phyloP scores from a whole-genome alignment of 2,113 vertebrate genomes.

The Acanthochromis polyacanthus region DNA sequence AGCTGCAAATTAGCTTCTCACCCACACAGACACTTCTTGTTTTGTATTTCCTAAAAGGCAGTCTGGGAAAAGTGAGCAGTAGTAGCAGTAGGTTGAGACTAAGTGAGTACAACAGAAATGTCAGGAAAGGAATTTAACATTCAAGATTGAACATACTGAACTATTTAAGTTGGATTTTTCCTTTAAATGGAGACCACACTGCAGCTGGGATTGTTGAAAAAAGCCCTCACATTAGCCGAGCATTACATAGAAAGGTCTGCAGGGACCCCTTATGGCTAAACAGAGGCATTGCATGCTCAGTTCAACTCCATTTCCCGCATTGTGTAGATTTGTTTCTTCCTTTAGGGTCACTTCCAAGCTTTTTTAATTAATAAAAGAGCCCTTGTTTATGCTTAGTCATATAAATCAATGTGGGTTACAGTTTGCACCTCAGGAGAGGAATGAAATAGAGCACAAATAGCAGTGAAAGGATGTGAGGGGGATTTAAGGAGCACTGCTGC shows the following conservation, averaged over 20 bases:
- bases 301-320: neutral
- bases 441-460: neutral
- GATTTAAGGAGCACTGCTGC: slow-evolving; percentile 43
- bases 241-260: slow-evolving; percentile 1
- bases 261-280: slow-evolving; percentile 16
- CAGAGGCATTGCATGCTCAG: neutral
- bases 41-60: slow-evolving; percentile 17
- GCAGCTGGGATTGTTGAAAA: too few relatives aligned
- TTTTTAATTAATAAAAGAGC: slow-evolving; percentile 8
- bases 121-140: slow-evolving; percentile 4
- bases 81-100: neutral
- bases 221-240: neutral
- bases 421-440: neutral
- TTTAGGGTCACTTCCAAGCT: neutral
- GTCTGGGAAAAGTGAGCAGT: neutral
- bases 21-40: neutral
- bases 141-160: neutral
- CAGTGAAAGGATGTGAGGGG: neutral
- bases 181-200: slow-evolving; percentile 11
- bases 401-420: neutral
- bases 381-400: slow-evolving; percentile 9
- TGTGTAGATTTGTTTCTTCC: neutral
- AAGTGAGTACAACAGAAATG: neutral
- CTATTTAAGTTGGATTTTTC: neutral
- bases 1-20: neutral